A percentile compares a stretch with the other conserved stretches of the same genome.
phyloP scores from a whole-genome alignment of 2,888 invertebrate genomes.

The Acanthosepion pharaonis region DNA sequence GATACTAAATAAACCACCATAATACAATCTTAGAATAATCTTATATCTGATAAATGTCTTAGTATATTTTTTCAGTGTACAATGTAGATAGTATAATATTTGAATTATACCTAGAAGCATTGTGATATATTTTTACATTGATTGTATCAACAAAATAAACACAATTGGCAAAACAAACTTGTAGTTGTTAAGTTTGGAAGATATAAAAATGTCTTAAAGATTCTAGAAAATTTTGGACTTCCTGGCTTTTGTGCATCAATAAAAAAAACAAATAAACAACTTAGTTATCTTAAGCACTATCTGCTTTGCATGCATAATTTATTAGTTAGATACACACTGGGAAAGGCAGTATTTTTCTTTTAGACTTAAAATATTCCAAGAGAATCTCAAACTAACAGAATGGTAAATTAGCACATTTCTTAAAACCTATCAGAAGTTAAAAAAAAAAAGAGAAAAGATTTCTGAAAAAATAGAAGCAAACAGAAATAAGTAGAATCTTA shows the following conservation, averaged over 20 bases:
- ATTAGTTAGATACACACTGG: background rate
- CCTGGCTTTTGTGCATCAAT: background rate
- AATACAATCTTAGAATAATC: too few relatives aligned
- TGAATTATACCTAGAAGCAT: background rate
- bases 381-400: background rate
- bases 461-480: background rate
- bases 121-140: background rate
- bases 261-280: background rate
- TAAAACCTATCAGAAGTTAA: background rate
- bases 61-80: too few relatives aligned
- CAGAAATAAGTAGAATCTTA: background rate
- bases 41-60: too few relatives aligned
- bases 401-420: background rate
- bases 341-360: background rate
- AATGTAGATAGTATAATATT: background rate
- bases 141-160: background rate
- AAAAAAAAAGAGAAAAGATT: background rate
- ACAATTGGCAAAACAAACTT: background rate
- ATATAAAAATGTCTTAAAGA: background rate
- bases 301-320: background rate
- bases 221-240: conserved; percentile 16
- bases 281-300: background rate
- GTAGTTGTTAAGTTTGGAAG: background rate
- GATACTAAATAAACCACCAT: too few relatives aligned
- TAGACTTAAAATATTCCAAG: background rate